Percentiles rank a stretch among this genome's conserved stretches.
Conservation (phyloP, 2,797 vertebrate genomes). For the Chelon labrosus region DNA sequence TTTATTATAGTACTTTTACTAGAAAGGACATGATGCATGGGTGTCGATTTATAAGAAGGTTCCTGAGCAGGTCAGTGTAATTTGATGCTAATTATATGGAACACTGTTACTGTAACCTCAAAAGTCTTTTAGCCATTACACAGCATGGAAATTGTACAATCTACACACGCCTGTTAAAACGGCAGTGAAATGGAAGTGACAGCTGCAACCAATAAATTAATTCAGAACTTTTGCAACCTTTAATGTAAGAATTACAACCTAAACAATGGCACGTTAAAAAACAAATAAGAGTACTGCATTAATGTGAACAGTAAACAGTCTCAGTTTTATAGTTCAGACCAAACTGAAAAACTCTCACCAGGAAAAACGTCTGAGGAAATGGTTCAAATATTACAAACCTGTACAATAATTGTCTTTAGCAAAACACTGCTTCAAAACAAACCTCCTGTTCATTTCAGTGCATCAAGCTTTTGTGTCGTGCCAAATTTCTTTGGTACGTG, state of each 20-base stretch:
- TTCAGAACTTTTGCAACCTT: no score
- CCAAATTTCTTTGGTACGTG: conserved; percentile 5
- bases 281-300: no score
- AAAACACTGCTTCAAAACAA: background rate
- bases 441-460: background rate
- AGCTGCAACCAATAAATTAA: no score
- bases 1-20: background rate
- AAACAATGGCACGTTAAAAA: no score
- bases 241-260: no score
- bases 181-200: no score
- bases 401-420: background rate
- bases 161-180: background rate
- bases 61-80: background rate
- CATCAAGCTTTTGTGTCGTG: background rate
- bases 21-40: background rate
- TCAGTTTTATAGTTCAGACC: no score
- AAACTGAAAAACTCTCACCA: no score
- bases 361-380: no score
- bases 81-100: background rate
- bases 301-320: no score
- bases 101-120: background rate
- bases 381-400: no score
- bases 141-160: background rate
- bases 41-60: background rate
- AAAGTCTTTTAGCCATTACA: background rate